Base-by-base conservation (phyloP, 2,113 vertebrate species). In the Capreolus pygargus region DNA sequence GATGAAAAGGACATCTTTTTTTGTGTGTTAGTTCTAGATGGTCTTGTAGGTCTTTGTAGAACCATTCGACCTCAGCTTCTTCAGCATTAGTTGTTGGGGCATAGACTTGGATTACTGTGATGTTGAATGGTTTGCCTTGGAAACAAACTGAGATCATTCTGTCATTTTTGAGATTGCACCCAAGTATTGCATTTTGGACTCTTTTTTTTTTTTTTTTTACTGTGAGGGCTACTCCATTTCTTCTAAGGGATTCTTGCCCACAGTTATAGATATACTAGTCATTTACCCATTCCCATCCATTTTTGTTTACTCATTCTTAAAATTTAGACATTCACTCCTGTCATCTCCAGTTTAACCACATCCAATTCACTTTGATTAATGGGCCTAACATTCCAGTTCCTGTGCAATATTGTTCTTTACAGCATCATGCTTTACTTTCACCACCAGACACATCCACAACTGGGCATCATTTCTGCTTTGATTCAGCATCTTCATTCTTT, bases 401-500 rank as follows among this genome's bases (percentile, higher is more conserved):
- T 70, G 17, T 36, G n/a, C n/a, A 36, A 36, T 70, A 23, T 23
- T 70, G 64, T 70, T 70, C 17, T 70, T 70, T 23, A 21, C n/a
- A 36, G 17, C n/a, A 70, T 70, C 64, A 36, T 21, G 36, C n/a
- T 70, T 36, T 21, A 70, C n/a, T 36, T 36, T 70, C n/a, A 70
- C n/a, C n/a, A 70, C 64, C 64, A 70, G 64, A 70, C 64, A 36
- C 64, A 11, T 67, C 8, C 33, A 67, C 64, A 23, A 23, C 64
- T 36, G 19, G 9, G 17, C 0, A 0, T 70, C 64, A 70, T 70
- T 70, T 70, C 64, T 0, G 0, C 64, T 70, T 70, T 70, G 64
- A 17, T 9, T 70, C n/a, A 70, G 17, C n/a, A 9, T 36, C 64
- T 70, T 36, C 64, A 36, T 36, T 70, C n/a, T 70, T 21, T 70